phyloP scores from a whole-genome alignment of 1,140 invertebrate species.

The Scaptomyza montana region DNA sequence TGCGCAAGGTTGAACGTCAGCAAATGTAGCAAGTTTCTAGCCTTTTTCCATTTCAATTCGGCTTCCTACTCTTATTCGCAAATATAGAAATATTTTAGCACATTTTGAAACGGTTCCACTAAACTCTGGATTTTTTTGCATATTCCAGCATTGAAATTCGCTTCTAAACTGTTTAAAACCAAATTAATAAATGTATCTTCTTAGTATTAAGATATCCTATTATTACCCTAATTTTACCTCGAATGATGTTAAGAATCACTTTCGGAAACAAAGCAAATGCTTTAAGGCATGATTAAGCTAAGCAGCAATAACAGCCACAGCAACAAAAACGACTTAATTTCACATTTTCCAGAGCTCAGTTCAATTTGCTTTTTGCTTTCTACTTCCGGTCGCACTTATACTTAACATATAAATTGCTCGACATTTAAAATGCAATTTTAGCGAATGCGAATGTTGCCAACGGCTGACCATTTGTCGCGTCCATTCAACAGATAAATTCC shows the following conservation, averaged over 20 bases:
- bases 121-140: not conserved
- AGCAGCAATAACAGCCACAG: not conserved
- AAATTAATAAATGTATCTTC: not conserved
- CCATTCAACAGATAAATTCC: slow-evolving; percentile 35
- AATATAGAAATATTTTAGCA: slow-evolving; percentile 21
- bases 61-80: not conserved
- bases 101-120: slow-evolving; percentile 6
- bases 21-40: slow-evolving; percentile 30
- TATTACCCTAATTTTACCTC: not conserved
- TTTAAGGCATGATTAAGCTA: slow-evolving; percentile 15
- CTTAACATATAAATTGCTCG: slow-evolving; percentile 67
- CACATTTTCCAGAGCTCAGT: slow-evolving; percentile 25
- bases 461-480: slow-evolving; percentile 48
- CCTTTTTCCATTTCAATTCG: slow-evolving; percentile 2
- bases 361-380: slow-evolving; percentile 49
- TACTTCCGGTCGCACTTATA: slow-evolving; percentile 30
- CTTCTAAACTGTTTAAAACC: not conserved
- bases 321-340: slow-evolving; percentile 19
- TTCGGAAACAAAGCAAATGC: not conserved
- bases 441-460: slow-evolving; percentile 30
- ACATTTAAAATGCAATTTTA: slow-evolving; percentile 68
- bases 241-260: not conserved
- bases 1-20: slow-evolving; percentile 30
- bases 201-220: not conserved
- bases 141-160: not conserved